Percentiles rank a stretch among this genome's conserved stretches.
Evolutionary conservation across 2,888 invertebrate genomes (phyloP).

Genomic region (Bellardia bayeri): DNA sequence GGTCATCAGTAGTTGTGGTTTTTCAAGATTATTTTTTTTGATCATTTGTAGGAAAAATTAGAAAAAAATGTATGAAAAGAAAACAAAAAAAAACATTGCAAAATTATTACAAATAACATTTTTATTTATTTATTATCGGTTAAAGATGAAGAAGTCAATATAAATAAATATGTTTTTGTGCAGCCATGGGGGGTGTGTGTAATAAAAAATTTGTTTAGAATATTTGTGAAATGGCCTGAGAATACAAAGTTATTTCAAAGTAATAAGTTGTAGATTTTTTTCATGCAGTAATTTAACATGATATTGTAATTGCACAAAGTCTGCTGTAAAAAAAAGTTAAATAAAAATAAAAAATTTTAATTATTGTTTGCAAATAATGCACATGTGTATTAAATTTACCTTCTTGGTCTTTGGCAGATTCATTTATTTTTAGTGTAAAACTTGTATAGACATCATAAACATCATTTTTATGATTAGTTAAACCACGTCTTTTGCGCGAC

Average conservation of each 20-base stretch:
- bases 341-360: not conserved
- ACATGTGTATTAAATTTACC: slow-evolving; percentile 22
- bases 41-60: not conserved
- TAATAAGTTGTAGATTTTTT: slow-evolving; percentile 5
- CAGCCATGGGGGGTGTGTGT: slow-evolving; percentile 40
- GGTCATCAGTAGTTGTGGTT: not conserved
- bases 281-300: slow-evolving; percentile 40
- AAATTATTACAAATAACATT: not conserved
- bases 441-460: slow-evolving; percentile 21
- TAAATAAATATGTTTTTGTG: not conserved
- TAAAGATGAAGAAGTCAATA: slow-evolving; percentile 13
- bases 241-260: not conserved
- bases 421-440: slow-evolving; percentile 35
- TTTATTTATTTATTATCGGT: slow-evolving; percentile 7
- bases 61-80: not conserved
- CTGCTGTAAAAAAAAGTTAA: slow-evolving; percentile 30
- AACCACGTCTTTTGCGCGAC: slow-evolving; percentile 2
- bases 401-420: not conserved
- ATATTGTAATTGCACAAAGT: slow-evolving; percentile 20
- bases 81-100: not conserved
- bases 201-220: slow-evolving; percentile 31
- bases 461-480: not conserved
- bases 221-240: not conserved
- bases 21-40: slow-evolving; percentile 20
- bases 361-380: not conserved